These are phyloP conservation scores for Aix galericulata DNA, from an alignment of 2,113 vertebrate genomes.

Conservation along the genomic window DNA sequence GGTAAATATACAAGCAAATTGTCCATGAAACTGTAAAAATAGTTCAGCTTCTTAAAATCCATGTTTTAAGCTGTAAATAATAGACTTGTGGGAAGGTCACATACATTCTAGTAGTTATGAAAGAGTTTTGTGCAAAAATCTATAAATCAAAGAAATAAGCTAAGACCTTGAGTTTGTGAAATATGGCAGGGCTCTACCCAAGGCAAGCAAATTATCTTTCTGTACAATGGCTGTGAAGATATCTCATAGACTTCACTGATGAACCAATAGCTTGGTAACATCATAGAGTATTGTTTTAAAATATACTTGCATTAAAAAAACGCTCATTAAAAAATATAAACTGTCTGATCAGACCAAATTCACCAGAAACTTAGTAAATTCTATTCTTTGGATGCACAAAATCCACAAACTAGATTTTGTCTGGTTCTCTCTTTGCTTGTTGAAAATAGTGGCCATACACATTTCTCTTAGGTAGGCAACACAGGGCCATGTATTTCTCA, in stretches of 20 bases:
- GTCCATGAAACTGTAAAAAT: not conserved
- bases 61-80: not conserved
- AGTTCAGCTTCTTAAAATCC: not conserved
- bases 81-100: not conserved
- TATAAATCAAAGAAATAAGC: not conserved
- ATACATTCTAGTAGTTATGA: not conserved
- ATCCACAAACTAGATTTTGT: not conserved
- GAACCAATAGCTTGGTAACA: not conserved
- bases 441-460: not conserved
- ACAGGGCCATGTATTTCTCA: accelerated
- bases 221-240: not conserved
- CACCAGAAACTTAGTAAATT: not conserved
- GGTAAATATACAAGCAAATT: not conserved
- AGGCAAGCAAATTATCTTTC: not conserved
- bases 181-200: not conserved
- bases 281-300: not conserved
- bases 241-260: not conserved
- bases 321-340: not conserved
- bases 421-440: not conserved
- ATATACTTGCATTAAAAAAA: not conserved
- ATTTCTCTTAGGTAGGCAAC: not conserved
- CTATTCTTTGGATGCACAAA: not conserved
- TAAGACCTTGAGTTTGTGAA: not conserved
- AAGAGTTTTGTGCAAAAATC: not conserved
- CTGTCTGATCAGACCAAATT: not conserved